Evolutionary conservation across 2,797 vertebrate genomes (phyloP).

Genomic region (Thalassophryne amazonica): DNA sequence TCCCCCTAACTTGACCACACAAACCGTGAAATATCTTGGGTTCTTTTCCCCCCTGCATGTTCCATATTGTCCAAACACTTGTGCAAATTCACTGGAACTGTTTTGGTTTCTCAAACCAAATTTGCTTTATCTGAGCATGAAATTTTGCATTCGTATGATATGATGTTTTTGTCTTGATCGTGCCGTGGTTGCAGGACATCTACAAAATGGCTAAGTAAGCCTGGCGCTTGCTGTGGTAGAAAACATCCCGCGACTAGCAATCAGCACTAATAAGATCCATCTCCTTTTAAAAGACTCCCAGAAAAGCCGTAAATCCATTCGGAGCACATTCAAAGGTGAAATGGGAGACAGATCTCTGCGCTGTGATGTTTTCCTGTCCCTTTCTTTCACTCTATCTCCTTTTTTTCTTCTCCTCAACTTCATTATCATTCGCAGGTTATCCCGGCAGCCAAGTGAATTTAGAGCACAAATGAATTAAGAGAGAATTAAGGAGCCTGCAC

Average conservation of each 20-base stretch:
- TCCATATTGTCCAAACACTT: too few relatives aligned
- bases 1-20: too few relatives aligned
- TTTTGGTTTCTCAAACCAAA: too few relatives aligned
- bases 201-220: conserved; percentile 80
- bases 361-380: conserved; percentile 66
- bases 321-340: conserved; percentile 91
- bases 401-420: conserved; percentile 60
- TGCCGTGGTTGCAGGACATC: conserved; percentile 9
- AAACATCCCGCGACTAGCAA: conserved; percentile 87
- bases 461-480: conserved; percentile 95
- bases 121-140: too few relatives aligned
- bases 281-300: conserved; percentile 87
- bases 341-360: conserved; percentile 70
- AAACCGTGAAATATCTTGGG: too few relatives aligned
- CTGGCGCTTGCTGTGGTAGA: conserved; percentile 68
- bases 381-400: conserved; percentile 1
- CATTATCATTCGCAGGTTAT: conserved; percentile 94
- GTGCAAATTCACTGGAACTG: too few relatives aligned
- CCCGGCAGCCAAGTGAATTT: conserved; percentile 88
- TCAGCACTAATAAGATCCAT: conserved; percentile 93
- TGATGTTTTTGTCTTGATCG: background rate
- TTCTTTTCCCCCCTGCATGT: too few relatives aligned
- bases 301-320: conserved; percentile 94
- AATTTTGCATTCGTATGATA: too few relatives aligned
- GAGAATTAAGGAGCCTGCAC: conserved; percentile 91